A percentile compares a stretch with the other conserved stretches of the same genome.
Conservation (phyloP, 92 coral and sea anemone species). For the Zoanthus sansibaricus region DNA sequence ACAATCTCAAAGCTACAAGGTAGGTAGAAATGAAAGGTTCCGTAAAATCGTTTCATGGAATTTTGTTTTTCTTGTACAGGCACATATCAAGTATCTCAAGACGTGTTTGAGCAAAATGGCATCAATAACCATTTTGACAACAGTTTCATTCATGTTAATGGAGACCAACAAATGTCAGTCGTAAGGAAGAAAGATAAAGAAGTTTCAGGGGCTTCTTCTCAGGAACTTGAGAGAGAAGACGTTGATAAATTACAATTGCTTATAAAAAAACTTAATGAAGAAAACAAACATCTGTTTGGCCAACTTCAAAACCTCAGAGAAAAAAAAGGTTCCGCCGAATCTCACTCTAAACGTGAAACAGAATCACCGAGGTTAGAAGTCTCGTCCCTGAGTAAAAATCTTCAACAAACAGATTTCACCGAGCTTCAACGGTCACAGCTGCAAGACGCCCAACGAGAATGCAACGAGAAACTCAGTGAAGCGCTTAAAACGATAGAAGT, state of each 20-base stretch:
- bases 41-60: neutral
- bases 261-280: slow-evolving; percentile 6
- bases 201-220: slow-evolving; percentile 3
- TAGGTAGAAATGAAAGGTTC: neutral
- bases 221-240: neutral
- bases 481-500: slow-evolving; percentile 25
- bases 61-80: neutral
- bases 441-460: slow-evolving; percentile 38
- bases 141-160: neutral
- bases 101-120: slow-evolving; percentile 5
- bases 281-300: slow-evolving; percentile 12
- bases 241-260: neutral
- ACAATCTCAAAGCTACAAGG: neutral
- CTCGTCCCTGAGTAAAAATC: neutral
- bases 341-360: slow-evolving; percentile 58
- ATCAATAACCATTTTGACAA: neutral
- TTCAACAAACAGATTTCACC: slow-evolving; percentile 32
- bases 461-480: slow-evolving; percentile 28
- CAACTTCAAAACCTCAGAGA: slow-evolving; percentile 39
- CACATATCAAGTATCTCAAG: slow-evolving; percentile 24
- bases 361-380: slow-evolving; percentile 70
- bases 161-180: neutral
- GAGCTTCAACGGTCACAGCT: slow-evolving; percentile 36
- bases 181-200: slow-evolving; percentile 17
- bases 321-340: slow-evolving; percentile 57